Conservation (phyloP, 2,113 vertebrate species). For the Fulmarus glacialis region DNA sequence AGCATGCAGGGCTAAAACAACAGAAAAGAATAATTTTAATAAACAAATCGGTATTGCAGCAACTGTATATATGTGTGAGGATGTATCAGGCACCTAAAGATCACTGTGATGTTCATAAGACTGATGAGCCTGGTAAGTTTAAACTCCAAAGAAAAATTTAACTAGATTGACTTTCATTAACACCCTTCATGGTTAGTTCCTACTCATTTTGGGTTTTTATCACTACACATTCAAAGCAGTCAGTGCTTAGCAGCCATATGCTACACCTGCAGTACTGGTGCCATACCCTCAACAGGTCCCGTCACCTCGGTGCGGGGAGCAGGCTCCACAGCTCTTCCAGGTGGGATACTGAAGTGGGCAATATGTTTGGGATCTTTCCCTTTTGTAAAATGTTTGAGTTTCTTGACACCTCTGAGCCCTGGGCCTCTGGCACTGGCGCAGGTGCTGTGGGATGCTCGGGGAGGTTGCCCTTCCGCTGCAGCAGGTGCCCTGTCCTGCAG, state of each 20-base stretch:
- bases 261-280: accelerated
- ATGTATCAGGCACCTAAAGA: background rate
- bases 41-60: background rate
- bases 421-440: background rate
- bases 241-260: background rate
- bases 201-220: background rate
- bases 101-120: background rate
- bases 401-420: background rate
- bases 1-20: background rate
- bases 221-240: background rate
- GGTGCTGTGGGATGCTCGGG: background rate
- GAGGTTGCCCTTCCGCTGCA: accelerated
- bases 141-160: background rate
- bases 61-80: background rate
- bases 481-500: background rate
- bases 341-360: accelerated
- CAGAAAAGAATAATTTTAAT: background rate
- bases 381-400: background rate
- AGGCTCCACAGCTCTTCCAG: background rate
- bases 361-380: background rate
- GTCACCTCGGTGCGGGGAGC: accelerated
- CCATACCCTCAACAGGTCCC: accelerated
- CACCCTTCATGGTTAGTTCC: background rate
- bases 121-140: background rate
- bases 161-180: background rate